phyloP scores from a whole-genome alignment of 2,797 vertebrate genomes.

The Kryptopterus vitreolus region DNA sequence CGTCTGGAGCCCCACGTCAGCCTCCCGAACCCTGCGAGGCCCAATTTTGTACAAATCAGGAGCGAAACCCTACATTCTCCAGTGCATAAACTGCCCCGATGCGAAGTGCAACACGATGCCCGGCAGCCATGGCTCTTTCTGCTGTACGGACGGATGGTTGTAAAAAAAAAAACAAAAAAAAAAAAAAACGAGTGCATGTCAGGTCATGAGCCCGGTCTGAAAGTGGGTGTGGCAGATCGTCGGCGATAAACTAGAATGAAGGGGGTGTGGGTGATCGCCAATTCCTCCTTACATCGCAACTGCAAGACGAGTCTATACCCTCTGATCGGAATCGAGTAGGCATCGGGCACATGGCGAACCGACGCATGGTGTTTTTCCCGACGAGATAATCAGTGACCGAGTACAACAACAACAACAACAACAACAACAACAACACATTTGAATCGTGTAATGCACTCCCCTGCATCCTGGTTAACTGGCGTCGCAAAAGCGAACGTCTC shows the following conservation, averaged over 20 bases:
- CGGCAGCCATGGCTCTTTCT: neutral
- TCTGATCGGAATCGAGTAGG: neutral
- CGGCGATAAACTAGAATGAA: neutral
- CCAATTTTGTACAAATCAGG: conserved; percentile 51
- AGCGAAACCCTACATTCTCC: no score
- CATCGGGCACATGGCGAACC: neutral
- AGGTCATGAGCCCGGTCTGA: neutral
- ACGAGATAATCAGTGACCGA: neutral
- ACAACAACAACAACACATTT: neutral
- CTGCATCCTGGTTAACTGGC: neutral
- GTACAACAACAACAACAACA: neutral
- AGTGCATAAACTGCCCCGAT: neutral
- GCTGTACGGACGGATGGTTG: neutral
- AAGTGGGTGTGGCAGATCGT: neutral
- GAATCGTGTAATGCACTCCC: neutral
- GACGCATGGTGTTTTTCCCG: neutral
- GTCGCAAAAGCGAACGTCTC: neutral
- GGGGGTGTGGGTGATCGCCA: neutral
- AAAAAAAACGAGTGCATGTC: neutral
- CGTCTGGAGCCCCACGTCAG: conserved; percentile 27
- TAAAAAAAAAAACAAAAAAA: no score
- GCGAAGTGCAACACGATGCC: neutral
- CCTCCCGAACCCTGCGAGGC: conserved; percentile 22
- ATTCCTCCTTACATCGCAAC: neutral
- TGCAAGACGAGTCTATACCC: neutral